Base-by-base conservation (phyloP, 2,888 invertebrate species). In the Drosophila lutescens region DNA sequence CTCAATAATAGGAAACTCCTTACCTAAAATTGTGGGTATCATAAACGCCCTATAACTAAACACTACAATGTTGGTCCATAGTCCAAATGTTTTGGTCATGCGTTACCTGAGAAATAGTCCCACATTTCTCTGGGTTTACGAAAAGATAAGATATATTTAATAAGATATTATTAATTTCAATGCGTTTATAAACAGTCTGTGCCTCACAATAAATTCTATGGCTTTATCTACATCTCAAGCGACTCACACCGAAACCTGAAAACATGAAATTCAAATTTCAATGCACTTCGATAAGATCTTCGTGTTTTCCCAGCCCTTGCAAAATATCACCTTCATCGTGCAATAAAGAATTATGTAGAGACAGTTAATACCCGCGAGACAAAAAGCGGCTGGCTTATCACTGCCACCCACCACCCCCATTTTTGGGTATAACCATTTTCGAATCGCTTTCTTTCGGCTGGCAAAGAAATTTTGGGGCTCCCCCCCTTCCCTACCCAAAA, bases 321-420 rank as follows among this genome's bases (percentile, higher is more conserved):
- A 13, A 38, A 41, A 47, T 58, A 59, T 50, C 23, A 67, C 44
- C 55, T 46, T 55, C n/a, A 30, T 43, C 41, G 36, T 36, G 55
- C 41, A 61, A 61, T 71, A 70, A 61, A 61, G 61, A 61, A 70
- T 71, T 71, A 71, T 56, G 46, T 15, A 53, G 51, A 70, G 47
- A 70, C 70, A 61, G 51, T 62, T 71, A 67, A 77, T 60, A 59
- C 73, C 81, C 74, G 66, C 74, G 70, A 72, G 84, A 73, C 77
- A 76, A 49, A 65, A 44, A 59, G 44, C 65, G 66, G 55, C 23
- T 23, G 53, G 51, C 76, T 79, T 69, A 74, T 76, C 69, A 56
- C 26, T 2, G 13, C 38, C 10, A 17, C n/a, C 41, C 30, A 7
- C 30, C 67, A 32, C 23, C n/a, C 20, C 36, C 15, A 20, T 36